A percentile compares a stretch with the other conserved stretches of the same genome.
phyloP scores from a whole-genome alignment of 2,113 vertebrate genomes.

The Calidris pygmaea region DNA sequence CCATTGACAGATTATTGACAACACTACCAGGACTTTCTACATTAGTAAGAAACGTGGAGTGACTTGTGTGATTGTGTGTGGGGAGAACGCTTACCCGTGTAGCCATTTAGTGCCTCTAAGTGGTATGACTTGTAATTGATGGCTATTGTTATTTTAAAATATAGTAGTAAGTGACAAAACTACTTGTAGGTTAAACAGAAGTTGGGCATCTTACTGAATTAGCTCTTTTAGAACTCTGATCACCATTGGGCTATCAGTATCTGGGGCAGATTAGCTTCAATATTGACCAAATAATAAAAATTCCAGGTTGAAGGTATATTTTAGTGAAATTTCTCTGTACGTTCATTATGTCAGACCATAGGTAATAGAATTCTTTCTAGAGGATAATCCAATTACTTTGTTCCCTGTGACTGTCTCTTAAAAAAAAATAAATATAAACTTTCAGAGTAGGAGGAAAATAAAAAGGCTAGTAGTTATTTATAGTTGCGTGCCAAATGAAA shows the following conservation, averaged over 20 bases:
- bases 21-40: neutral
- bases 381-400: neutral
- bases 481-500: neutral
- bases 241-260: neutral
- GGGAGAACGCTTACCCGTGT: neutral
- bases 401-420: neutral
- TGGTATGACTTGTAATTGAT: neutral
- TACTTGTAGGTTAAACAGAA: neutral
- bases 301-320: neutral
- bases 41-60: accelerated
- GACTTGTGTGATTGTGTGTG: neutral
- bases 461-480: neutral
- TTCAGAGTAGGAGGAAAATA: neutral
- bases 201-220: neutral
- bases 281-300: neutral
- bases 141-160: neutral
- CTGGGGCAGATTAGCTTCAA: neutral
- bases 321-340: neutral
- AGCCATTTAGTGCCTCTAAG: neutral
- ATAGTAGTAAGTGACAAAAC: neutral
- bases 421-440: neutral
- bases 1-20: neutral
- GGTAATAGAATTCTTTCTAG: neutral
- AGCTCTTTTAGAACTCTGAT: neutral
- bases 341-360: neutral